These are phyloP conservation scores for Entosphenus tridentatus DNA, from an alignment of 2,113 vertebrate genomes.

Conservation along the genomic window DNA sequence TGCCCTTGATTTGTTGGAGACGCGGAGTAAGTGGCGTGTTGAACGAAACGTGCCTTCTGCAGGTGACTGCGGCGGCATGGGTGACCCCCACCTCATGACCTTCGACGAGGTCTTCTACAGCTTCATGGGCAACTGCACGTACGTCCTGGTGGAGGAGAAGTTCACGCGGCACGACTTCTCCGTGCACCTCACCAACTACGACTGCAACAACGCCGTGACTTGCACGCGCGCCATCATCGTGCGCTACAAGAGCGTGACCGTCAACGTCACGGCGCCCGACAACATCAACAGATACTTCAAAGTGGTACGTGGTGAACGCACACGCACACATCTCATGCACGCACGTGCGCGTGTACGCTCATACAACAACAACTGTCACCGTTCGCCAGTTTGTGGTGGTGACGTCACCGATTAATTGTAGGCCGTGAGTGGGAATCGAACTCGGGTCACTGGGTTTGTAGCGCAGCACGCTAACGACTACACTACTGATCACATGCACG, in stretches of 20 bases:
- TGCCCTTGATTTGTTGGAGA: no score
- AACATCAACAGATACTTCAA: neutral
- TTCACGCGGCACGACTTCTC: constrained; percentile 25
- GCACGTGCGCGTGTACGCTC: no score
- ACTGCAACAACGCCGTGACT: constrained; percentile 49
- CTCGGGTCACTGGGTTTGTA: no score
- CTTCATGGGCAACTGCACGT: constrained; percentile 75
- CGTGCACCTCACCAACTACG: constrained; percentile 61
- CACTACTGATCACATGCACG: no score
- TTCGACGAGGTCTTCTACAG: constrained; percentile 75
- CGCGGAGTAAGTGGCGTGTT: no score
- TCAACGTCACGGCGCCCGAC: constrained; percentile 22
- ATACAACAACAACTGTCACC: no score
- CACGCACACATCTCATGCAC: no score
- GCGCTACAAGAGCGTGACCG: constrained; percentile 26
- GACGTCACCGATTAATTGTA: no score
- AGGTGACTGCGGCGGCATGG: constrained; percentile 81
- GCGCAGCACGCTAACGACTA: no score
- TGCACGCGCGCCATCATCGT: constrained; percentile 51
- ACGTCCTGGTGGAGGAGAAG: constrained; percentile 54
- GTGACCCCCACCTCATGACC: constrained; percentile 66
- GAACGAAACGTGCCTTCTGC: neutral
- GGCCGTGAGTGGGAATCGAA: no score
- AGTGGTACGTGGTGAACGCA: no score
- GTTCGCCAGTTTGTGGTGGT: no score